Evolutionary conservation across 2,113 vertebrate species (phyloP).

Genomic region (Caranx ignobilis): DNA sequence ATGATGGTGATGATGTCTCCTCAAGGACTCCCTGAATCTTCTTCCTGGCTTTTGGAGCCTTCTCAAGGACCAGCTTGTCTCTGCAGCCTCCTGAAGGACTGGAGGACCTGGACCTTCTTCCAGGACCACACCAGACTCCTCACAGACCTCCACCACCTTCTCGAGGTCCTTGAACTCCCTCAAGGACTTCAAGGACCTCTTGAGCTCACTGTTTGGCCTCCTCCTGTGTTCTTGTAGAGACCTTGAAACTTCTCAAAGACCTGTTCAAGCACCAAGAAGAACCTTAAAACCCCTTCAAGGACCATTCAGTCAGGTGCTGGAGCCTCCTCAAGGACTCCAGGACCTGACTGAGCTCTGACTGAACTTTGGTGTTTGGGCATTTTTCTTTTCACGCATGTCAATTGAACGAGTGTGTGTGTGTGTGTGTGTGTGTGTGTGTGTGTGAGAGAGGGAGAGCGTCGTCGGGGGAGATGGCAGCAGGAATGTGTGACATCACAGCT

Average conservation of each 20-base stretch:
- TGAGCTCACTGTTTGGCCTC: too few relatives aligned
- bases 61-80: too few relatives aligned
- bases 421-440: conserved; percentile 45
- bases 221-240: too few relatives aligned
- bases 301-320: too few relatives aligned
- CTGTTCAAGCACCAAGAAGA: not conserved
- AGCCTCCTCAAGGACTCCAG: not conserved
- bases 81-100: too few relatives aligned
- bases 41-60: too few relatives aligned
- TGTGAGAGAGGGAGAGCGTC: conserved; percentile 34
- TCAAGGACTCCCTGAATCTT: too few relatives aligned
- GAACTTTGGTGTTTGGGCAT: not conserved
- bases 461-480: conserved; percentile 42
- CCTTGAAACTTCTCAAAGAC: not conserved
- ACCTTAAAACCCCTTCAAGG: not conserved
- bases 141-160: too few relatives aligned
- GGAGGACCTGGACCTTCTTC: not conserved
- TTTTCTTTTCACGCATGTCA: not conserved
- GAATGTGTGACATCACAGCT: conserved; percentile 75
- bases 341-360: not conserved
- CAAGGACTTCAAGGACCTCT: too few relatives aligned
- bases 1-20: too few relatives aligned
- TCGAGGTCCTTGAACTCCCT: too few relatives aligned
- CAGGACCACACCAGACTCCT: not conserved
- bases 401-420: not conserved